Evolutionary conservation across 2,797 vertebrate species (phyloP), one percentile per base, ranked within the genome.

Genomic region (Chromis chromis): DNA sequence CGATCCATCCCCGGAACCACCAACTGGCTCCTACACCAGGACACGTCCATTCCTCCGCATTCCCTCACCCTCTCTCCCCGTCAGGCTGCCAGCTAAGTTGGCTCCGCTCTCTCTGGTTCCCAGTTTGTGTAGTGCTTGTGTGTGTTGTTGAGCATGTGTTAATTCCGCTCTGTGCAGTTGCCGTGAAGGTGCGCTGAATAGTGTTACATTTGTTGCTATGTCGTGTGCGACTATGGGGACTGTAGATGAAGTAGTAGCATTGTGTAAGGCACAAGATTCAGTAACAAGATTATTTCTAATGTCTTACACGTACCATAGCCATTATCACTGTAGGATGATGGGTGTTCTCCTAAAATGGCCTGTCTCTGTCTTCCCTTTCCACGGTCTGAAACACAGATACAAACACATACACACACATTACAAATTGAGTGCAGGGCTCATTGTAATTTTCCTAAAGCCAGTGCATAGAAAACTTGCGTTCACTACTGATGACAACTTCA

Each of bases 341-440:
- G 97, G 85, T 98, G 97, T 80, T 99, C 97, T 93, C 97, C 98
- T 88, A 99, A 90, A 92, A 99, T 98, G 90, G 97, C 97, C 93
- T 97, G 98, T 76, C 97, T 94, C 92, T 98, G 97, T 77, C 96
- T 94, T 73, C 97, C 97, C 92, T 97, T 98, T 77, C 96, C 96
- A 89, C 95, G 96, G 72, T 99, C 98, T 99, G 93, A 91, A 93
- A 91, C 55, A 84, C 31, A 82, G 65, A 88, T 50, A 71, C 22
- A 58, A 24, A 79, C 36, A 71, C 39, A 74, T 59, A 65, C 39
- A 82, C 28, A 42, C 59, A 63, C 42, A 44, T 39, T 19, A 31
- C 1, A 36, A 11, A 17, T 17, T 42, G 40, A 14, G 44, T 25
- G 21, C 28, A 50, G 39, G n/a, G 16, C n/a, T 19, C 4, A 54